A percentile compares a stretch with the other conserved stretches of the same genome.
These are phyloP conservation scores for Tachina fera DNA, from an alignment of 2,888 invertebrate species.

Conservation along the genomic window DNA sequence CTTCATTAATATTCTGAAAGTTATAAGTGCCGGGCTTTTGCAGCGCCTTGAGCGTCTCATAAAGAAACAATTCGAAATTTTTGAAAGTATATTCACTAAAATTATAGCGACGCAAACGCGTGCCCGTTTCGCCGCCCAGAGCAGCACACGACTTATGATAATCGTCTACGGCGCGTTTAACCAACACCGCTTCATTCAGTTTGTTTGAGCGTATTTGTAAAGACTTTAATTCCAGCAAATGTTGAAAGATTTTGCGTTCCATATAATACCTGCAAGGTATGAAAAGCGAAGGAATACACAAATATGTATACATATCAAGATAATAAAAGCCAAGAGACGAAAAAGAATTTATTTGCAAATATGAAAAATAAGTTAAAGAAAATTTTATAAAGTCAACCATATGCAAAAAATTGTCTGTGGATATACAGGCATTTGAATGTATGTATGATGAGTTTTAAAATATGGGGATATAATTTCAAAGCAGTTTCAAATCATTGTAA, in stretches of 20 bases:
- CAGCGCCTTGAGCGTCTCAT: conserved; percentile 91
- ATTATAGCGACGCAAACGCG: conserved; percentile 85
- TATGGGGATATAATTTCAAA: conserved; percentile 24
- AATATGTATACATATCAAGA: conserved; percentile 7
- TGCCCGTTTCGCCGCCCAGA: conserved; percentile 84
- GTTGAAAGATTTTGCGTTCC: conserved; percentile 96
- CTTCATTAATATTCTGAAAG: conserved; percentile 86
- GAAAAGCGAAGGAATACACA: conserved; percentile 23
- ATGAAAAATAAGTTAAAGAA: conserved; percentile 22
- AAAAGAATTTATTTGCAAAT: conserved; percentile 35
- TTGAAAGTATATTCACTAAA: conserved; percentile 88
- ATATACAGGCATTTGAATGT: background rate
- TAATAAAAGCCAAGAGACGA: conserved; percentile 18
- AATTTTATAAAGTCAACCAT: conserved; percentile 49
- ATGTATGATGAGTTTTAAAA: conserved; percentile 17
- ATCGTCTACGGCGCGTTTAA: conserved; percentile 93
- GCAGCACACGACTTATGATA: conserved; percentile 90
- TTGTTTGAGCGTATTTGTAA: conserved; percentile 95
- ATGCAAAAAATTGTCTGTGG: conserved; percentile 37
- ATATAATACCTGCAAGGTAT: conserved; percentile 89
- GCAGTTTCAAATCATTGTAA: conserved; percentile 33
- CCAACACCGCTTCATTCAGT: conserved; percentile 93
- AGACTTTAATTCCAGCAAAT: conserved; percentile 94
- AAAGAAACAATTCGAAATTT: conserved; percentile 94
- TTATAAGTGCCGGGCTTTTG: conserved; percentile 88